Evolutionary conservation across 2,888 invertebrate species (phyloP).

Genomic region (Cepaea hortensis): DNA sequence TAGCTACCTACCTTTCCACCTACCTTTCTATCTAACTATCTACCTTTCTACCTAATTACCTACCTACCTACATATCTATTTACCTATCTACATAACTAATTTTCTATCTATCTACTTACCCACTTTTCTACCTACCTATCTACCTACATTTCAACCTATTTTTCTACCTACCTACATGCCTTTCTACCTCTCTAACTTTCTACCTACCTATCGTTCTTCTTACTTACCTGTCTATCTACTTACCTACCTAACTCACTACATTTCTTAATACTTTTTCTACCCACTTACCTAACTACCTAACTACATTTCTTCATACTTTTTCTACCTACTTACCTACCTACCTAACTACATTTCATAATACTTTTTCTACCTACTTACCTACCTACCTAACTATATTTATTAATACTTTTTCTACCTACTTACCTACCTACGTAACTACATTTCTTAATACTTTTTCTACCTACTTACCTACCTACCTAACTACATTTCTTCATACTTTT

Average conservation of each 20-base stretch:
- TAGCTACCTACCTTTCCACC: conserved; percentile 16
- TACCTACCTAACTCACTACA: neutral
- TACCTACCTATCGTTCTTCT: neutral
- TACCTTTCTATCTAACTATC: conserved; percentile 10
- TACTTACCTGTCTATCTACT: neutral
- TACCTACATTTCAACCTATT: neutral
- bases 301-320: neutral
- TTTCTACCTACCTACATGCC: neutral
- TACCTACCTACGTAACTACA: neutral
- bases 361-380: neutral
- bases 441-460: neutral
- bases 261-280: neutral
- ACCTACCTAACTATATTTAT: neutral
- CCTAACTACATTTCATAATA: neutral
- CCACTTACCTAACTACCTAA: too few species aligned
- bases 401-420: neutral
- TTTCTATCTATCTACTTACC: neutral
- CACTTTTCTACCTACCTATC: neutral
- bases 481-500: too few species aligned
- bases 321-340: neutral
- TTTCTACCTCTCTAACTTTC: neutral
- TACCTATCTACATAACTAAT: neutral
- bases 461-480: neutral
- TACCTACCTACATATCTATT: neutral
- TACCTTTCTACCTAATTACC: neutral